Evolutionary conservation across 2,797 vertebrate genomes (phyloP), one percentile per base, ranked within the genome.

Genomic region (Pipistrellus pygmaeus): DNA sequence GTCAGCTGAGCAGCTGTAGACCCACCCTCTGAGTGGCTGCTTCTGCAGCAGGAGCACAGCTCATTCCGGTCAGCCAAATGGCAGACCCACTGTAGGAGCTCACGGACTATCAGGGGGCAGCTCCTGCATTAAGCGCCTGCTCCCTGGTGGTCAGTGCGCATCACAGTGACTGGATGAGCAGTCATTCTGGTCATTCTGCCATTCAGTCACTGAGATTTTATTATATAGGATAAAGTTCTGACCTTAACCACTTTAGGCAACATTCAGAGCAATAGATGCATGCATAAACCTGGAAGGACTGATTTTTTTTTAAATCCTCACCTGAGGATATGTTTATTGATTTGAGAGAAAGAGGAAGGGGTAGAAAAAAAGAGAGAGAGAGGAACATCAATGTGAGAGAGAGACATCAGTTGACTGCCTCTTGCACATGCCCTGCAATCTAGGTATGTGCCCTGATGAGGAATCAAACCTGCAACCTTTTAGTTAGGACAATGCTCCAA

Each of bases 201-300:
- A 55, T 55, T 55, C 7, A 8, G 8, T 55, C 21, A 9, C 20
- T 55, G 53, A 55, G 53, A 21, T 55, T 55, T 55, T 55, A 55
- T 55, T 55, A 51, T 51, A 55, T 55, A 55, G 53, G 21, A 35
- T 90, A 57, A 93, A 92, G 62, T 11, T 91, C 90, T 62, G 35
- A 75, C 8, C 18, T 38, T 72, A 85, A 82, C 3, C 23, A 32
- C 27, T 38, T 7, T 81, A 23, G 46, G n/a, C 51, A 93, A 91
- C 41, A 73, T 18, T 85, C 44, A 80, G 68, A 94, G 35, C 23
- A 76, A 82, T 2, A 82, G 66, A 66, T 12, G 23, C 20, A 44
- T 23, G 7, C 4, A 35, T 51, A 88, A 93, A 92, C 18, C 51
- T 72, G 27, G 17, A 91, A 78, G 32, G 35, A 83, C 25, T 71